A percentile compares a stretch with the other conserved stretches of the same genome.
phyloP scores from a whole-genome alignment of 2,113 vertebrate species.

The Panurus biarmicus region DNA sequence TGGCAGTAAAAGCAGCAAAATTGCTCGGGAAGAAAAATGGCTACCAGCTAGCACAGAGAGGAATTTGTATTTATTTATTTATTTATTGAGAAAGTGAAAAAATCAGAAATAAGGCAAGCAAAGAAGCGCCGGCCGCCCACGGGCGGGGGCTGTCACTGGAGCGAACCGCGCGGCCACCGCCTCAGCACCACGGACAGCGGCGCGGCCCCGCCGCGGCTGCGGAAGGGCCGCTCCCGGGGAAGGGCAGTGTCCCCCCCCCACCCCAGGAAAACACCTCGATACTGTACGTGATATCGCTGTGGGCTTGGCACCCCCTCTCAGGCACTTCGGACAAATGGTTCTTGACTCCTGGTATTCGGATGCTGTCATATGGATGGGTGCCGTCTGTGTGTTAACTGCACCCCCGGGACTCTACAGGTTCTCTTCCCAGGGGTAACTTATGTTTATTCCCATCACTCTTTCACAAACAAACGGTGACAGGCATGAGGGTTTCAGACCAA shows the following conservation, averaged over 20 bases:
- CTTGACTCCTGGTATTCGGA: accelerated
- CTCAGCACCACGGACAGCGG: slow-evolving; percentile 44
- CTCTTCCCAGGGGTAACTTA: not conserved
- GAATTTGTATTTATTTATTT: too few relatives aligned
- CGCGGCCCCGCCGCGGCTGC: not conserved
- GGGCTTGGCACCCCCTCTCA: not conserved
- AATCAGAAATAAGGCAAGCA: accelerated
- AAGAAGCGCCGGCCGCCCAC: not conserved
- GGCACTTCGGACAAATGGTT: not conserved
- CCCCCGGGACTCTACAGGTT: not conserved
- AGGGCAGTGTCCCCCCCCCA: accelerated
- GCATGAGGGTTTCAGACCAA: not conserved
- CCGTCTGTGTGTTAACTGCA: not conserved
- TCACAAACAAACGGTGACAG: not conserved
- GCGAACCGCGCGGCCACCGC: too few relatives aligned
- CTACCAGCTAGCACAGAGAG: not conserved
- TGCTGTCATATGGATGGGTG: not conserved
- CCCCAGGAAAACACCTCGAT: accelerated
- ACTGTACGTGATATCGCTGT: accelerated
- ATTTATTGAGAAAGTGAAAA: too few relatives aligned
- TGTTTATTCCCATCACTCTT: not conserved
- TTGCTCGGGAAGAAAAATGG: too few relatives aligned
- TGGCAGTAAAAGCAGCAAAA: not conserved
- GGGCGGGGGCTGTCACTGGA: not conserved
- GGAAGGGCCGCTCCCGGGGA: not conserved